Evolutionary conservation across 2,113 vertebrate genomes (phyloP).

Genomic region (Bufo bufo): DNA sequence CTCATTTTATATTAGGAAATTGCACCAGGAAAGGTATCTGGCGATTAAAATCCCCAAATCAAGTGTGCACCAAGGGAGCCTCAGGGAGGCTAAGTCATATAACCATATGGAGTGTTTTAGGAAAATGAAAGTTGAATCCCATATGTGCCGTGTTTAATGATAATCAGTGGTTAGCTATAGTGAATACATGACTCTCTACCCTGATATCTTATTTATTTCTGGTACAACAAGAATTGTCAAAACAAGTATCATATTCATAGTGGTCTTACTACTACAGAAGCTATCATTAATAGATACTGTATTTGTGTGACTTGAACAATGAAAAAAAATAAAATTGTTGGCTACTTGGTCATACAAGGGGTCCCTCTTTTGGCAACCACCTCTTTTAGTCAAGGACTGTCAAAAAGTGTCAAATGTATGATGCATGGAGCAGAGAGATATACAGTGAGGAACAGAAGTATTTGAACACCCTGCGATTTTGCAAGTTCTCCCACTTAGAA

Average conservation of each 20-base stretch:
- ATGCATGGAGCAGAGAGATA: too few relatives aligned
- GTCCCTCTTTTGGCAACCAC: too few relatives aligned
- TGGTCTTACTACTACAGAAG: background rate
- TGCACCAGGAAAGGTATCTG: slow-evolving; percentile 28
- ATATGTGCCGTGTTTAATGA: slow-evolving; percentile 8
- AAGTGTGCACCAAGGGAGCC: slow-evolving; percentile 13
- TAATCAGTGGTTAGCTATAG: background rate
- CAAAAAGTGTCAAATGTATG: too few relatives aligned
- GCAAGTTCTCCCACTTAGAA: too few relatives aligned
- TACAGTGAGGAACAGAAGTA: too few relatives aligned
- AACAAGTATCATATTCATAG: background rate
- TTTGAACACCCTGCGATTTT: too few relatives aligned
- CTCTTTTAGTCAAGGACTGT: background rate
- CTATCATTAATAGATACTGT: background rate
- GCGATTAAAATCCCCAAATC: slow-evolving; percentile 45
- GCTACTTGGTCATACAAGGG: background rate
- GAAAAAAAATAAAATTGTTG: background rate
- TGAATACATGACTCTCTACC: background rate
- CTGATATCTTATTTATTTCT: background rate
- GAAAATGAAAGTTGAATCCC: background rate
- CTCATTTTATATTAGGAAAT: slow-evolving; percentile 30
- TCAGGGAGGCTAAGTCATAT: slow-evolving; percentile 28
- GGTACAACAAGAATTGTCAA: background rate
- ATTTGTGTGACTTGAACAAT: background rate
- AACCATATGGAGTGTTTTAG: slow-evolving; percentile 37